phyloP scores from a whole-genome alignment of 1,140 invertebrate species.

The Pogonomyrmex californicus region DNA sequence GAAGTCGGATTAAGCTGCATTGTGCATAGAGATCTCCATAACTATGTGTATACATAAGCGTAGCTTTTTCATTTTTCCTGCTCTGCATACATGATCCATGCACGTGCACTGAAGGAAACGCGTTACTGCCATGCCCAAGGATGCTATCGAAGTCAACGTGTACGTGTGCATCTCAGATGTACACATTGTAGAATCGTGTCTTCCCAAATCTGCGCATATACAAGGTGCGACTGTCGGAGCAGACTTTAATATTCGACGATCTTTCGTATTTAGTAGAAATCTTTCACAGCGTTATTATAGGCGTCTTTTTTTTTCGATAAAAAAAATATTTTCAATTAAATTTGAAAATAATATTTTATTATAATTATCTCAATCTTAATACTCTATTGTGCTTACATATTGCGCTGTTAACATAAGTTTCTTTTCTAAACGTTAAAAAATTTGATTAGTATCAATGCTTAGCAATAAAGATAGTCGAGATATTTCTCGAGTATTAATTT shows the following conservation, averaged over 20 bases:
- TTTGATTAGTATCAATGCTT: neutral
- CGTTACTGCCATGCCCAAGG: neutral
- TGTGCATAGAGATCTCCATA: conserved; percentile 30
- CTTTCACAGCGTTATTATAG: neutral
- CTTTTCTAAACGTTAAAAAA: neutral
- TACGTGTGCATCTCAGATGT: neutral
- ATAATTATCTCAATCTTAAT: neutral
- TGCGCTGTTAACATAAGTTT: neutral
- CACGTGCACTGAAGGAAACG: neutral
- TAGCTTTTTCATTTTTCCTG: conserved; percentile 34
- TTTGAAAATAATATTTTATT: conserved; percentile 1
- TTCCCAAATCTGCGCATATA: neutral
- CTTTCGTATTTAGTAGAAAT: neutral
- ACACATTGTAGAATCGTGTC: neutral
- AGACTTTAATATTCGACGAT: neutral
- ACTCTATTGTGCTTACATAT: neutral
- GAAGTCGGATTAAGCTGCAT: conserved; percentile 34
- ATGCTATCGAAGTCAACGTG: conserved; percentile 20
- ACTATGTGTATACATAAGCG: conserved; percentile 17
- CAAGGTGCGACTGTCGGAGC: neutral
- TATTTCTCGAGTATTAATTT: neutral
- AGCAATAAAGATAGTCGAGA: neutral
- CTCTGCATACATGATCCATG: conserved; percentile 29
- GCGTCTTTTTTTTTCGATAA: neutral
- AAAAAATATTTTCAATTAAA: neutral